phyloP scores from a whole-genome alignment of 2,113 vertebrate species.

The Aplodontia rufa region DNA sequence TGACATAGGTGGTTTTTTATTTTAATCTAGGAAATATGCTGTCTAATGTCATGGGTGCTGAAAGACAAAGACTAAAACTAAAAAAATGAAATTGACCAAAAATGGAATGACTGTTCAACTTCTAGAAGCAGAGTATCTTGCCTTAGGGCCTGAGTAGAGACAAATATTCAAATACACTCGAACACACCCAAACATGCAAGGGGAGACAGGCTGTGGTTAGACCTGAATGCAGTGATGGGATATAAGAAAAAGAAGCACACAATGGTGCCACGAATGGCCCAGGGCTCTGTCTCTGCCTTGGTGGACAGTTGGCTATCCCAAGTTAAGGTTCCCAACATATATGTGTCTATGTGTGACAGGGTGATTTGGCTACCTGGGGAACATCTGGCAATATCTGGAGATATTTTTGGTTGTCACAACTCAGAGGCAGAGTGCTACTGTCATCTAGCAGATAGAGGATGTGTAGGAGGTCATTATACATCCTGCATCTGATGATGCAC shows the following conservation, averaged over 20 bases:
- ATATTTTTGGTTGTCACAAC: background rate
- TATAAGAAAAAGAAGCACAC: background rate
- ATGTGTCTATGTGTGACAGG: background rate
- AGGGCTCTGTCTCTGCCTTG: background rate
- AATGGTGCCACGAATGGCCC: background rate
- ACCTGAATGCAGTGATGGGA: background rate
- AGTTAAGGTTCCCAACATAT: background rate
- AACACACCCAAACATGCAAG: background rate
- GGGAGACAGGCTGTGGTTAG: background rate
- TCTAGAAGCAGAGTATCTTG: background rate
- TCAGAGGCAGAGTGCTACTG: background rate
- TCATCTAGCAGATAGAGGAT: background rate
- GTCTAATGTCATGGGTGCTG: background rate
- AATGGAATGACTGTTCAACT: background rate
- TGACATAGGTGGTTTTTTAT: conserved; percentile 29
- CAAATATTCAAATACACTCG: background rate
- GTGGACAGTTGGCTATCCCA: background rate
- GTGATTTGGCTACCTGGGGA: background rate
- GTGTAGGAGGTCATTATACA: background rate
- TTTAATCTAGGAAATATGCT: background rate
- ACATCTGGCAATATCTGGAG: background rate
- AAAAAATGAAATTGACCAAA: background rate
- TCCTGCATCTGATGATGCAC: background rate
- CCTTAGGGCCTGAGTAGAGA: background rate
- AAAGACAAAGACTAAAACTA: conserved; percentile 20